Evolutionary conservation across 2,888 invertebrate species (phyloP), one percentile per base, ranked within the genome.

Genomic region (Amphiduros pacificus): DNA sequence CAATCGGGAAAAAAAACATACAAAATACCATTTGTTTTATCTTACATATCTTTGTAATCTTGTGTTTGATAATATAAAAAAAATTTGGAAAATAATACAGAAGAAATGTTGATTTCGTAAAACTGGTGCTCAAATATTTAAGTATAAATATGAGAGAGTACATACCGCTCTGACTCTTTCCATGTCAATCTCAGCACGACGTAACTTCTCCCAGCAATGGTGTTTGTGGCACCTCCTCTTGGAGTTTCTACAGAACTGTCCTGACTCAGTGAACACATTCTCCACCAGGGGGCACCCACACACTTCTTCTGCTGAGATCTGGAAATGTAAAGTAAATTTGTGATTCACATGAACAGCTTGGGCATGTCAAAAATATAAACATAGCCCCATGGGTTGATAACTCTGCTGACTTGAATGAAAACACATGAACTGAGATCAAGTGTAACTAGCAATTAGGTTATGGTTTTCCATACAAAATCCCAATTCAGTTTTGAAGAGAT

Each of bases 101-200:
- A 48, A 9, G 11, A 9, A 48, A 17, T 48, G 6, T 36, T 11
- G 36, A 36, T 11, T 11, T 36, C 11, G 14, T 36, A 14, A 36
- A 11, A 36, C 14, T 36, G 36, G 36, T 36, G 36, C 36, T 36
- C 9, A 14, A 14, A 14, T 14, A 11, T 11, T 36, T 36, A 36
- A 9, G 9, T 36, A 36, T 14, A 36, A 14, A 36, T 14, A 9
- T 9, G 28, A 51, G 24, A 53, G 29, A 9, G 17, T 11, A 27
- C 73, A 68, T 68, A 86, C 85, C 82, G 86, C 85, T 73, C 87
- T 77, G 24, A 88, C 84, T 73, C 87, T 77, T 82, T 97, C 95
- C 89, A 95, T 90, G 78, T 98, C 97, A 51, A 97, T 92, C 86
- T 96, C 93, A 0, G 97, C 97, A 22, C 95, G 83, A 0, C 95